Evolutionary conservation across 2,113 vertebrate genomes (phyloP), one percentile per base, ranked within the genome.

Genomic region (Emydocephalus ijimae): DNA sequence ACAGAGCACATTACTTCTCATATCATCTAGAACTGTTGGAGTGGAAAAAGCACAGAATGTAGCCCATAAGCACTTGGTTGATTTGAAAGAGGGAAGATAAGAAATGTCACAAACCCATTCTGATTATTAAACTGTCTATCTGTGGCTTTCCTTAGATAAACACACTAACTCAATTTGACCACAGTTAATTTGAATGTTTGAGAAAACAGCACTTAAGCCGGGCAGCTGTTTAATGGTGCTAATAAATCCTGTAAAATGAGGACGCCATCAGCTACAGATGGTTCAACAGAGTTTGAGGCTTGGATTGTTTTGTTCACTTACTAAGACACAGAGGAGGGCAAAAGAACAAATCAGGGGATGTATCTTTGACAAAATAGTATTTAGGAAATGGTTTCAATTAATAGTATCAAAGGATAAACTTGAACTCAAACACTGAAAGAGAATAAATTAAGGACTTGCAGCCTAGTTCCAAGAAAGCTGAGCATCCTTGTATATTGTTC

Each of bases 101-200:
- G 59, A 88, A 92, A 89, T 74, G 48, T 88, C 55, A 87, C 55
- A 50, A 86, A 23, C 90, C 81, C 85, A 59, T 91, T 88, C 23
- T 88, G 91, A 54, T 88, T 74, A 61, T 88, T 88, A 54, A 91
- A 87, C 18, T 59, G 55, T 59, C 52, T 91, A 87, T 59, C 55
- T 61, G 81, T 48, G 43, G 90, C 81, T 91, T 91, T 59, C 43
- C 50, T 87, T 45, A 50, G 81, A 91, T 91, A 91, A 88, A 88
- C 86, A 74, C 21, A 61, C 26, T 61, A 61, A 91, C 74, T 86
- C 56, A 91, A 86, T 91, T 86, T 85, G 43, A 48, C 56, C 56
- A 39, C 50, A 21, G 14, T 61, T 50, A 87, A 39, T 88, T 54
- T 69, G 48, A 69, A 74, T 88, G 29, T 43, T 88, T 92, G 5